Evolutionary conservation across 2,797 vertebrate genomes (phyloP).

Genomic region (Pelobates cultripes): DNA sequence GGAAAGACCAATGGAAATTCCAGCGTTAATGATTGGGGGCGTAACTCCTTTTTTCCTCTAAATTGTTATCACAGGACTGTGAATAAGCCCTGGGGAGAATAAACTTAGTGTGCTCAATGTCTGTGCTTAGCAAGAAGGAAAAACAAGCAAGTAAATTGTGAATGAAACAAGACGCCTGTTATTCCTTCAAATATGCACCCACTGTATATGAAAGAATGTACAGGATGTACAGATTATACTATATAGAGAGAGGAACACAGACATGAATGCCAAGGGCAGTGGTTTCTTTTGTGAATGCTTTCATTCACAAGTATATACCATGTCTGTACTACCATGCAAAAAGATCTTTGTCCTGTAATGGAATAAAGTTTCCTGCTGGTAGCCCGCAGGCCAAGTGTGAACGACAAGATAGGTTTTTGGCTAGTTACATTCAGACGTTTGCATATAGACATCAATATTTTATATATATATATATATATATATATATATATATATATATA

Average conservation of each 20-base stretch:
- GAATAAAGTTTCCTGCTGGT: neutral
- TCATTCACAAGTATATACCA: neutral
- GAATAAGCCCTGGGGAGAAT: constrained; percentile 37
- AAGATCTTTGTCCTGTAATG: neutral
- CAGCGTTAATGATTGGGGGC: constrained; percentile 42
- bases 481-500: too few species aligned
- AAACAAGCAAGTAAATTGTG: constrained; percentile 21
- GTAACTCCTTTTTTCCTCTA: constrained; percentile 38
- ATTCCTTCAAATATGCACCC: constrained; percentile 32
- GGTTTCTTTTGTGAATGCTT: neutral
- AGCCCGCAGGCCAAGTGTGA: neutral
- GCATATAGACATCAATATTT: too few species aligned
- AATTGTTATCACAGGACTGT: constrained; percentile 50
- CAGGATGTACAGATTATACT: constrained; percentile 33
- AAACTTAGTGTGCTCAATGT: constrained; percentile 39
- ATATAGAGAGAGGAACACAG: constrained; percentile 16
- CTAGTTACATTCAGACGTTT: too few species aligned
- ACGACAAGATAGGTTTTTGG: neutral
- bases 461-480: neutral
- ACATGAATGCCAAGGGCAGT: neutral
- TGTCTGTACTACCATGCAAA: neutral
- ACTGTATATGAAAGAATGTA: constrained; percentile 29
- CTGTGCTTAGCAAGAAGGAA: constrained; percentile 9
- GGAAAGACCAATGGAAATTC: constrained; percentile 36
- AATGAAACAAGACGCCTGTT: constrained; percentile 33